Evolutionary conservation across 2,888 invertebrate species (phyloP).

Genomic region (Melitaea athalia): DNA sequence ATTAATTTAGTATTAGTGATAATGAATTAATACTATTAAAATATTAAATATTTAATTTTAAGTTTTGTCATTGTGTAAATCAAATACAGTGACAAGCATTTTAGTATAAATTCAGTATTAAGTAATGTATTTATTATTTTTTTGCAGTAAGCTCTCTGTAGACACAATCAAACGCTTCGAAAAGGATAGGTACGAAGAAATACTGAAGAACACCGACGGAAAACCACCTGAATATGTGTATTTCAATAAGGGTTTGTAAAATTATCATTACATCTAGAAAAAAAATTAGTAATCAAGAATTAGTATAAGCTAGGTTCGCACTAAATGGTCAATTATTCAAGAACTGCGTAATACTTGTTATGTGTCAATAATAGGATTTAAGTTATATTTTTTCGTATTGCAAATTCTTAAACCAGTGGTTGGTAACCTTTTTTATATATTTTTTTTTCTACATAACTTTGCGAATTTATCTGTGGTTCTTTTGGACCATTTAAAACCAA

Average conservation of each 20-base stretch:
- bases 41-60: too few relatives aligned
- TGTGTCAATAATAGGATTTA: not conserved
- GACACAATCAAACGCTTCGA: conserved; percentile 88
- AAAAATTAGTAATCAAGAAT: not conserved
- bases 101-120: too few relatives aligned
- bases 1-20: not conserved
- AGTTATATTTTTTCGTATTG: not conserved
- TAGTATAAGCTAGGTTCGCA: not conserved
- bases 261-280: conserved; percentile 2
- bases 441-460: too few relatives aligned
- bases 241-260: conserved; percentile 89
- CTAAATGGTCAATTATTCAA: not conserved
- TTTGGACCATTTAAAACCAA: too few relatives aligned
- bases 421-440: not conserved
- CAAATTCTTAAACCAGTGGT: not conserved
- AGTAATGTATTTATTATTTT: not conserved
- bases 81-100: too few relatives aligned
- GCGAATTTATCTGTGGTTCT: too few relatives aligned
- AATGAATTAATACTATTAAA: not conserved
- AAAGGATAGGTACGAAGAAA: conserved; percentile 86
- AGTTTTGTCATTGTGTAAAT: too few relatives aligned
- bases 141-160: conserved; percentile 85
- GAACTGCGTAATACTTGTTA: not conserved
- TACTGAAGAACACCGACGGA: conserved; percentile 84
- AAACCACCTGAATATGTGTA: conserved; percentile 88